Evolutionary conservation across 2,888 invertebrate species (phyloP).

Genomic region (Latheticus oryzae): DNA sequence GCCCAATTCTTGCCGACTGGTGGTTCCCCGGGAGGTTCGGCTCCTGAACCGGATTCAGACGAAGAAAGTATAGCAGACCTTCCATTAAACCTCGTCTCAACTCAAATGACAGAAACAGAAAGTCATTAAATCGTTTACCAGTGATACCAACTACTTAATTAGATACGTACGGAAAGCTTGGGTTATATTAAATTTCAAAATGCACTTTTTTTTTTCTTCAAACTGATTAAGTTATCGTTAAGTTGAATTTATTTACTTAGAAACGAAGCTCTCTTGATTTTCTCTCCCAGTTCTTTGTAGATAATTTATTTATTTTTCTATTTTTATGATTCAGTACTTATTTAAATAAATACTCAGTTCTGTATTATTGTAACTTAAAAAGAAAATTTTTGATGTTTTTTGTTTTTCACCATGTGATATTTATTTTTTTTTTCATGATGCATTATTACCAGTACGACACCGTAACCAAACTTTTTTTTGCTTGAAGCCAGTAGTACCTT

Average conservation of each 20-base stretch:
- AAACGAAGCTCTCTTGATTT: slow-evolving; percentile 36
- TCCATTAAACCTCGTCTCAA: slow-evolving; percentile 78
- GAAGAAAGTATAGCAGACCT: slow-evolving; percentile 71
- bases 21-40: slow-evolving; percentile 58
- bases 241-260: slow-evolving; percentile 18
- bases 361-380: slow-evolving; percentile 34
- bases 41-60: slow-evolving; percentile 63
- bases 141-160: slow-evolving; percentile 53
- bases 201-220: no score
- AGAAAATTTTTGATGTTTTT: no score
- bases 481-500: slow-evolving; percentile 60
- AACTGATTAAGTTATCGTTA: slow-evolving; percentile 17
- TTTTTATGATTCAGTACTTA: slow-evolving; percentile 38
- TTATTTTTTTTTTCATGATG: slow-evolving; percentile 54
- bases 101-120: slow-evolving; percentile 74
- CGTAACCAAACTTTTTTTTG: slow-evolving; percentile 58
- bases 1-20: slow-evolving; percentile 62
- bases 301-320: slow-evolving; percentile 41
- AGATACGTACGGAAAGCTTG: slow-evolving; percentile 48
- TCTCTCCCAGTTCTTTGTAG: slow-evolving; percentile 37
- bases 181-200: no score
- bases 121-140: slow-evolving; percentile 56
- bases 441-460: slow-evolving; percentile 39
- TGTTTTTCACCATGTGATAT: slow-evolving; percentile 55
- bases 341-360: slow-evolving; percentile 39